Percentiles rank a stretch among this genome's conserved stretches.
These are phyloP conservation scores for Crotalus helleri DNA, from an alignment of 2,113 vertebrate species.

Conservation along the genomic window DNA sequence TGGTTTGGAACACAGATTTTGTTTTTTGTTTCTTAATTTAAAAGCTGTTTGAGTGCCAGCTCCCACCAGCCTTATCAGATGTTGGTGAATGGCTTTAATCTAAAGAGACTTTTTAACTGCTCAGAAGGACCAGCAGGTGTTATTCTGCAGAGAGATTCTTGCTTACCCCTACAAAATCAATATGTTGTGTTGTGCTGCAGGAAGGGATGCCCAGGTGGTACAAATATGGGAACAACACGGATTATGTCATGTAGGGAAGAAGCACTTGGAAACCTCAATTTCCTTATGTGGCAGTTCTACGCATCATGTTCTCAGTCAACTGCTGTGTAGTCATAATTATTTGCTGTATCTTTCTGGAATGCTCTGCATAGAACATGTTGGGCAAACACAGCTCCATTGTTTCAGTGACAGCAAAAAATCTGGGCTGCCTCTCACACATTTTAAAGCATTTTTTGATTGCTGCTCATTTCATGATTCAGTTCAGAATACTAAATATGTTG, in stretches of 20 bases:
- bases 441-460: background rate
- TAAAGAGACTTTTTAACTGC: background rate
- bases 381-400: background rate
- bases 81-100: background rate
- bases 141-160: background rate
- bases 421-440: conserved; percentile 7
- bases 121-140: background rate
- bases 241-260: background rate
- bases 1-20: background rate
- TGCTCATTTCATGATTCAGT: background rate
- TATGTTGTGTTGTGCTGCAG: background rate
- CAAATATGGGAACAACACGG: background rate
- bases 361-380: background rate
- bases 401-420: background rate
- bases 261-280: background rate
- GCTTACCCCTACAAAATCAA: background rate
- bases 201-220: background rate
- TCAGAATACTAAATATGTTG: background rate
- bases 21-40: background rate
- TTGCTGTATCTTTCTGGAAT: conserved; percentile 2
- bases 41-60: background rate
- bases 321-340: background rate
- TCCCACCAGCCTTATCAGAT: background rate
- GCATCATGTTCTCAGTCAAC: background rate
- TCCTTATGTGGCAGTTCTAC: background rate